These are phyloP conservation scores for Cyprinodon diabolis DNA, from an alignment of 2,797 vertebrate genomes.

Conservation along the genomic window DNA sequence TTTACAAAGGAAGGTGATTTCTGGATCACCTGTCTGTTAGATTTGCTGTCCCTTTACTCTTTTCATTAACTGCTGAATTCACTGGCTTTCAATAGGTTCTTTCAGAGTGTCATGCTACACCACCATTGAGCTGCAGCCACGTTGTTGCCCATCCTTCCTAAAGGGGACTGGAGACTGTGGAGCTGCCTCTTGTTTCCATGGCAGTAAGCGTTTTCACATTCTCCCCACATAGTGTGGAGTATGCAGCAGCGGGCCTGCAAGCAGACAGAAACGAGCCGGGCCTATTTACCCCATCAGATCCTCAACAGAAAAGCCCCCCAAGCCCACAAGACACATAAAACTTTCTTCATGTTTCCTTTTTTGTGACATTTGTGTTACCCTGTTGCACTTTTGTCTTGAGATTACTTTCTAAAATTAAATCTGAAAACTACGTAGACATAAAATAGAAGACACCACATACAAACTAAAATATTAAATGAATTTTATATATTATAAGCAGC, in stretches of 20 bases:
- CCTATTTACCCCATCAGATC: conserved; percentile 59
- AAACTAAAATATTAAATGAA: neutral
- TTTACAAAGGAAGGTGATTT: conserved; percentile 42
- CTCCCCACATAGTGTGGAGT: conserved; percentile 77
- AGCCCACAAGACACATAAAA: conserved; percentile 25
- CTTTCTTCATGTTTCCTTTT: conserved; percentile 34
- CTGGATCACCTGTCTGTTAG: conserved; percentile 50
- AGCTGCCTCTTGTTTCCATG: conserved; percentile 83
- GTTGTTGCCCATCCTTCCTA: conserved; percentile 78
- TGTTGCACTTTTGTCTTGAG: conserved; percentile 24
- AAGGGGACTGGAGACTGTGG: conserved; percentile 77
- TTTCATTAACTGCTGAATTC: conserved; percentile 71
- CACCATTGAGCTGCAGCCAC: conserved; percentile 71
- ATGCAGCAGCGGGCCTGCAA: conserved; percentile 63
- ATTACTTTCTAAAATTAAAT: conserved; percentile 22
- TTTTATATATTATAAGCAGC: neutral
- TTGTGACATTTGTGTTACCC: conserved; percentile 32
- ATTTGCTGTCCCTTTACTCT: conserved; percentile 56
- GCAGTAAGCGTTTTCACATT: conserved; percentile 82
- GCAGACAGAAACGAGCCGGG: conserved; percentile 51
- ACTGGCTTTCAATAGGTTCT: conserved; percentile 75
- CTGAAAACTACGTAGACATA: neutral
- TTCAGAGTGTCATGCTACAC: conserved; percentile 75
- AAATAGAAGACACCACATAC: neutral
- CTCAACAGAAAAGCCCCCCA: conserved; percentile 46